Conservation (phyloP, 2,113 vertebrate genomes). For the Lamprologus speciosus region DNA sequence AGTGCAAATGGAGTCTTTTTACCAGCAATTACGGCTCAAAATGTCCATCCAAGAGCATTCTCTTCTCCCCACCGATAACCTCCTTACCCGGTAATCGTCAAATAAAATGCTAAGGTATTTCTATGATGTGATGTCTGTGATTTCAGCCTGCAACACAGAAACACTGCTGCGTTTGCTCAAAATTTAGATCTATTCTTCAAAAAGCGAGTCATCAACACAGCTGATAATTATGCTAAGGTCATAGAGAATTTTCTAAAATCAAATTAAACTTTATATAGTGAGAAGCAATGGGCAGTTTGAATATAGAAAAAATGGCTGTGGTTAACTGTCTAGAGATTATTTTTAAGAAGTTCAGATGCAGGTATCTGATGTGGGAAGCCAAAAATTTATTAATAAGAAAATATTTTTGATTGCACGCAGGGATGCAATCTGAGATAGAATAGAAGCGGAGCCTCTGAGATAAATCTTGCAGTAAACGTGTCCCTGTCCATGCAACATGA, state of each 20-base stretch:
- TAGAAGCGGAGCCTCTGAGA: not conserved
- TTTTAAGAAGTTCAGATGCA: not conserved
- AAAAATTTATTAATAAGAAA: not conserved
- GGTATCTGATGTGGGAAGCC: not conserved
- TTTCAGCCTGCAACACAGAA: not conserved
- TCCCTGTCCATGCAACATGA: not conserved
- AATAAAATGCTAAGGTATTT: conserved; percentile 8
- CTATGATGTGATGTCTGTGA: conserved; percentile 1
- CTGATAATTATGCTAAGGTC: not conserved
- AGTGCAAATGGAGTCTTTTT: conserved; percentile 7
- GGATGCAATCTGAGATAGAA: not conserved
- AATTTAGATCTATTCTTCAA: conserved; percentile 8
- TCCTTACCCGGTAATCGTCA: conserved; percentile 19
- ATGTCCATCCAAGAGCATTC: conserved; percentile 13
- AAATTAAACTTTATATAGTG: not conserved
- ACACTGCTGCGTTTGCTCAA: not conserved
- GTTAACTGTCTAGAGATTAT: not conserved
- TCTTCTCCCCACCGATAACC: conserved; percentile 22
- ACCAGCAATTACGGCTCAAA: conserved; percentile 19
- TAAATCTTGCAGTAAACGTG: not conserved
- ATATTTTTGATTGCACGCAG: not conserved
- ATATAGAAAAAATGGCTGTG: not conserved
- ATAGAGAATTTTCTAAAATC: not conserved
- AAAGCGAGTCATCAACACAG: not conserved
- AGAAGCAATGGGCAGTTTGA: not conserved